These are phyloP conservation scores for Rhopalosiphum padi DNA, from an alignment of 1,140 invertebrate genomes.

Conservation along the genomic window DNA sequence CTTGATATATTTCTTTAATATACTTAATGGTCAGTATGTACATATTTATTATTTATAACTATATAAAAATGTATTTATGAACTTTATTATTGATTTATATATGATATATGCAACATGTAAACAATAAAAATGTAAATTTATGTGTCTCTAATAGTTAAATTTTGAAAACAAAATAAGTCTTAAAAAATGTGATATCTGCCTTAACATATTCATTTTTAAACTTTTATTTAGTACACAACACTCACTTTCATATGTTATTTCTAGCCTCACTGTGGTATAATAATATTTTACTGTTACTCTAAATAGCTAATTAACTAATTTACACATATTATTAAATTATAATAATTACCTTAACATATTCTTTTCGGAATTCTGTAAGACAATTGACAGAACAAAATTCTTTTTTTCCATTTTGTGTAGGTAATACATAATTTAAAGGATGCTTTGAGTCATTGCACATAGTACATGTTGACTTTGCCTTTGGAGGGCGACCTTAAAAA, in stretches of 20 bases:
- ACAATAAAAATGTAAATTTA: too few species aligned
- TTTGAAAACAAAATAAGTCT: too few species aligned
- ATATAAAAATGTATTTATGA: too few species aligned
- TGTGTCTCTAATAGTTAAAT: too few species aligned
- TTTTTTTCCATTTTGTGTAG: slow-evolving; percentile 86
- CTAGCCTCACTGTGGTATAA: not conserved
- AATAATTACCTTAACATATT: slow-evolving; percentile 74
- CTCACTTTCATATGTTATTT: not conserved
- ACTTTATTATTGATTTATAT: too few species aligned
- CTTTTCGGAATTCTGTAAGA: slow-evolving; percentile 85
- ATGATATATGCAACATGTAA: too few species aligned
- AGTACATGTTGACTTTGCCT: slow-evolving; percentile 69
- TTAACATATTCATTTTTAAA: too few species aligned
- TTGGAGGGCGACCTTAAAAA: slow-evolving; percentile 61
- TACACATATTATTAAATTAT: not conserved
- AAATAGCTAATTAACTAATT: not conserved
- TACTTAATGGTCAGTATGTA: too few species aligned
- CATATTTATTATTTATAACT: too few species aligned
- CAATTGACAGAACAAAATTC: slow-evolving; percentile 92
- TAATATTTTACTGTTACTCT: not conserved
- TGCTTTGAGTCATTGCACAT: slow-evolving; percentile 86
- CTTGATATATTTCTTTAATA: too few species aligned
- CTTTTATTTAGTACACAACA: too few species aligned
- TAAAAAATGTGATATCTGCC: too few species aligned
- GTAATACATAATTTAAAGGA: slow-evolving; percentile 82